Base-by-base conservation (phyloP, 2,888 invertebrate genomes). In the Plebejus melissa region DNA sequence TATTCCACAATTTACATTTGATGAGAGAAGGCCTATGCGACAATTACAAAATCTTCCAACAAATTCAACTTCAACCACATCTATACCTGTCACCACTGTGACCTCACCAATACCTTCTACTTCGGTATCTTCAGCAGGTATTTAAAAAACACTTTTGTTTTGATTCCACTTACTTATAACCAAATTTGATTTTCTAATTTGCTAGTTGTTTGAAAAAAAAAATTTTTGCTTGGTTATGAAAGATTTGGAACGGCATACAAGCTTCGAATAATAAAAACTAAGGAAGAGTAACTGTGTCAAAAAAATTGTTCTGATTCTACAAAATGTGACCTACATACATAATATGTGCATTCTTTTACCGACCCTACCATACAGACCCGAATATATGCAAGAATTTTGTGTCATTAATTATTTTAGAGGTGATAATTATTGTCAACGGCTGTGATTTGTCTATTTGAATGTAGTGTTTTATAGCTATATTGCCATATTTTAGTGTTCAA, bases 1-100 rank as follows among this genome's bases (percentile, higher is more conserved):
- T 65, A 65, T 65, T 22, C 65, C 65, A 65, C 65, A 65, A 65
- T 65, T 65, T 65, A 28, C 65, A 65, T 65, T 65, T 5, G 65
- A 65, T 22, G 65, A 65, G 28, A 65, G 65, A 65, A 65, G 65
- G 65, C 65, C 28, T 65, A 65, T 65, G 65, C 65, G 65, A 65
- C 65, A 65, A 65, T 65, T 65, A 65, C 65, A 65, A 65, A 65
- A 65, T 65, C 65, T 65, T 65, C 65, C 65, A 65, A 65, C 65
- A 28, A 65, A 65, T 65, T 28, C 65, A 65, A 65, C 65, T 28
- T 65, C 28, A 65, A 65, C 65, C 65, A 65, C n/a, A 65, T 65
- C 65, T 65, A 65, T 28, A 60, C 65, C 60, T 60, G 65, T 60
- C 65, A 22, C 65, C 65, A 50, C 50, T 50, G 50, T 54, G 3